phyloP scores from a whole-genome alignment of 2,888 invertebrate species.

The Trissolcus brochymenae region DNA sequence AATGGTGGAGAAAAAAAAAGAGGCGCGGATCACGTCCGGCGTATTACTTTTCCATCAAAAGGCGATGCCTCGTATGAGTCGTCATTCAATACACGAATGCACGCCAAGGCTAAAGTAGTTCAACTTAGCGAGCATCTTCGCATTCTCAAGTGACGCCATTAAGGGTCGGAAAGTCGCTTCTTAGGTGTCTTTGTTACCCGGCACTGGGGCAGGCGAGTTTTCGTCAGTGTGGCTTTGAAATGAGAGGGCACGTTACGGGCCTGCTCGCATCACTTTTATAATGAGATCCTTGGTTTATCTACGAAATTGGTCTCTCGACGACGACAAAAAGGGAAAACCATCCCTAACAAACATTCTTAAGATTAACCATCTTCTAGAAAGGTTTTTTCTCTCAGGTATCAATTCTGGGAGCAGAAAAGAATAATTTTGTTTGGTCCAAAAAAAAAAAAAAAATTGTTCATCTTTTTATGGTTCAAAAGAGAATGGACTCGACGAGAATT shows the following conservation, averaged over 20 bases:
- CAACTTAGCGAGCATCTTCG: constrained; percentile 15
- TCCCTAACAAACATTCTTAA: too few relatives aligned
- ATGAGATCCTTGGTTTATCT: too few relatives aligned
- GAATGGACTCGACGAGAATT: too few relatives aligned
- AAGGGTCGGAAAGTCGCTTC: constrained; percentile 24
- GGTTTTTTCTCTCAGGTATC: too few relatives aligned
- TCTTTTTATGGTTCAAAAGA: too few relatives aligned
- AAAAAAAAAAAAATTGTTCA: too few relatives aligned
- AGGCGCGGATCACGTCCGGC: constrained; percentile 13
- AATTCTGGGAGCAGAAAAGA: too few relatives aligned
- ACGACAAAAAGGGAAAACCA: too few relatives aligned
- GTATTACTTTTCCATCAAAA: constrained; percentile 30
- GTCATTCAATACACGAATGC: constrained; percentile 29
- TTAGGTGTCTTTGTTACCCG: constrained; percentile 32
- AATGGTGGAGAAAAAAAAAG: not conserved
- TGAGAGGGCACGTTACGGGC: constrained; percentile 11
- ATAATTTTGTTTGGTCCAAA: too few relatives aligned
- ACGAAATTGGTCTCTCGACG: too few relatives aligned
- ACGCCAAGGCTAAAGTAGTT: constrained; percentile 20
- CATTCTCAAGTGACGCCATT: constrained; percentile 47
- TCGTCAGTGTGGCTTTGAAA: constrained; percentile 4
- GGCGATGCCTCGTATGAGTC: constrained; percentile 22
- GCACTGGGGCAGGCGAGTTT: too few relatives aligned
- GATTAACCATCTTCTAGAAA: too few relatives aligned
- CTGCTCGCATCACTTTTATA: constrained; percentile 4